Conservation (phyloP, 2,797 vertebrate species). For the Nasua narica region DNA sequence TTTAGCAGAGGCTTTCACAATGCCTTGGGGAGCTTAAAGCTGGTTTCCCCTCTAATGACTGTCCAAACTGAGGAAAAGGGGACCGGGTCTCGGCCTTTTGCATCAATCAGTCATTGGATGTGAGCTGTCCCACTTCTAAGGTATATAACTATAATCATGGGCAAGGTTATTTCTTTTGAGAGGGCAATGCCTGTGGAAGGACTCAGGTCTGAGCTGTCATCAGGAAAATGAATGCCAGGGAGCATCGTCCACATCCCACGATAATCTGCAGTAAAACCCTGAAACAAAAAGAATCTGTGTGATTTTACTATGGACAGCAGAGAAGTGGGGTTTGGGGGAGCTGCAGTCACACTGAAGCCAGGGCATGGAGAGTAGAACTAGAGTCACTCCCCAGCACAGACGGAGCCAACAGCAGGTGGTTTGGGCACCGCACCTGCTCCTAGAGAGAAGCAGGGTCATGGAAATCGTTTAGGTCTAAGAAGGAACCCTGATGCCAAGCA, state of each 20-base stretch:
- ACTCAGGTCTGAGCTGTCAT: not conserved
- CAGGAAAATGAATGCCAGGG: not conserved
- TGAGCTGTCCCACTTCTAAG: not conserved
- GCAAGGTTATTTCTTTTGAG: not conserved
- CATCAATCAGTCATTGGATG: not conserved
- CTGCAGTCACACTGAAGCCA: not conserved
- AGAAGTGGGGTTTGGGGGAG: not conserved
- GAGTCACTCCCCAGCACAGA: not conserved
- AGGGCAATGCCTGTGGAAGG: too few species aligned
- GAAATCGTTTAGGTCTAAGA: not conserved
- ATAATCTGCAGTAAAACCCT: not conserved
- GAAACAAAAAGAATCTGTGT: not conserved
- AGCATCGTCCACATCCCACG: not conserved
- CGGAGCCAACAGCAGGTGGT: not conserved
- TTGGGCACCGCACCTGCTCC: not conserved
- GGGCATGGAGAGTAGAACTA: not conserved
- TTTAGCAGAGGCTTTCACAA: too few species aligned
- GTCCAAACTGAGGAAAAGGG: not conserved
- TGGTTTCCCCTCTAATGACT: not conserved
- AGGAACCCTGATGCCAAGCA: not conserved
- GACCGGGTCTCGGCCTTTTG: not conserved
- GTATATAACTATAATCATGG: not conserved
- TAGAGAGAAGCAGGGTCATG: not conserved
- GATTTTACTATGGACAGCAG: not conserved
- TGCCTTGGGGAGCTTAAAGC: not conserved